Base-by-base conservation (phyloP, 2,888 invertebrate genomes). In the Himalopsyche anomala region DNA sequence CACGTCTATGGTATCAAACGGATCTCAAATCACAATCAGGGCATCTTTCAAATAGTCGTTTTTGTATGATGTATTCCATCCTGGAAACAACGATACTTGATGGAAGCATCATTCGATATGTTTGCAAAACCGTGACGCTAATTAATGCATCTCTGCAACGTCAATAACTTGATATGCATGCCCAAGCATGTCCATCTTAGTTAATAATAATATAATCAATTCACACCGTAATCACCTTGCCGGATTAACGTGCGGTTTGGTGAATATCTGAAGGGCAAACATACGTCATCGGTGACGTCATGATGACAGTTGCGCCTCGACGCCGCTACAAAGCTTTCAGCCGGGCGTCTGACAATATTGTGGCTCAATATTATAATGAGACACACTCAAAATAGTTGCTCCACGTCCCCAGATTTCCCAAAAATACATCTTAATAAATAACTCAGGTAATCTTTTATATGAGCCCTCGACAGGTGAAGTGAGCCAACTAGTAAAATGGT, bases 121-220 rank as follows among this genome's bases (percentile, higher is more conserved):
- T 51, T 51, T 51, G 51, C 56, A n/a, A 62, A 62, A 62, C 19
- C 19, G 28, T 19, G 56, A 62, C 8, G 56, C 19, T 62, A 19
- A 62, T 62, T 62, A 62, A 62, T 62, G 56, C 56, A 62, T 19
- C 56, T 19, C 19, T 62, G 19, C 12, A 5, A 19, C 56, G 56
- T 62, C 56, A 62, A 62, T 62, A 62, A 62, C 56, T 62, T 62
- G 56, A 19, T 28, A 62, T 62, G 56, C 56, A 62, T 62, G 56
- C 56, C 19, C 19, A 62, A 62, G 56, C 56, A 62, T 62, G 56
- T 62, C 56, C 56, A 62, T 62, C 56, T 62, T 62, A 62, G 56
- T 62, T 19, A 62, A 62, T 62, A 28, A 62, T 62, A 62, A 62
- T 62, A 62, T 28, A 62, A 62, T 62, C 56, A 62, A 28, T 62